Conservation (phyloP, 1,140 invertebrate genomes). For the Conus betulinus region DNA sequence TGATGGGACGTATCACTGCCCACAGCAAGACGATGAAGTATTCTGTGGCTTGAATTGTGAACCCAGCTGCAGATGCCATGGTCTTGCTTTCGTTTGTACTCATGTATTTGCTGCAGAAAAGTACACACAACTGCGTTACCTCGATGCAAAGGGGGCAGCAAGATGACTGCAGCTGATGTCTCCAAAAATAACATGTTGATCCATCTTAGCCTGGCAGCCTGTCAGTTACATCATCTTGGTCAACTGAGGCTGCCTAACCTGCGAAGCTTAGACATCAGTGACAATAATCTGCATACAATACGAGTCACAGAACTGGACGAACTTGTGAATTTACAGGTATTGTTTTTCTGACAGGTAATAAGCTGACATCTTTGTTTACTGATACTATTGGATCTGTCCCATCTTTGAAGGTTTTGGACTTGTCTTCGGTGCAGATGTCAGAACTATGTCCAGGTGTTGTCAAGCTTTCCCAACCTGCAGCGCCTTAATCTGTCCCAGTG, state of each 20-base stretch:
- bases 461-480: not conserved
- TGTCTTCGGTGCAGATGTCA: constrained; percentile 6
- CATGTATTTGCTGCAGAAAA: not conserved
- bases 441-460: constrained; percentile 19
- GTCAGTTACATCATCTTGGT: not conserved
- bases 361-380: not conserved
- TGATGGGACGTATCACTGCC: constrained; percentile 9
- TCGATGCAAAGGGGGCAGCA: not conserved
- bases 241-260: constrained; percentile 20
- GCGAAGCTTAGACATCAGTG: constrained; percentile 18
- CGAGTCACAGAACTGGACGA: not conserved
- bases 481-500: constrained; percentile 39
- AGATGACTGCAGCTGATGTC: not conserved
- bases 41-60: constrained; percentile 4
- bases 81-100: not conserved
- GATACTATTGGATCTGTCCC: not conserved
- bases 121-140: constrained; percentile 4
- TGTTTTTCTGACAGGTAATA: not conserved
- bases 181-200: not conserved
- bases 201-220: not conserved
- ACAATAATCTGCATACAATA: not conserved
- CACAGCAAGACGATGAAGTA: constrained; percentile 8
- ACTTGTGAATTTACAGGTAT: not conserved
- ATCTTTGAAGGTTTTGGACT: constrained; percentile 27
- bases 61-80: not conserved